Evolutionary conservation across 2,888 invertebrate genomes (phyloP).

Genomic region (Vandiemenella viatica): DNA sequence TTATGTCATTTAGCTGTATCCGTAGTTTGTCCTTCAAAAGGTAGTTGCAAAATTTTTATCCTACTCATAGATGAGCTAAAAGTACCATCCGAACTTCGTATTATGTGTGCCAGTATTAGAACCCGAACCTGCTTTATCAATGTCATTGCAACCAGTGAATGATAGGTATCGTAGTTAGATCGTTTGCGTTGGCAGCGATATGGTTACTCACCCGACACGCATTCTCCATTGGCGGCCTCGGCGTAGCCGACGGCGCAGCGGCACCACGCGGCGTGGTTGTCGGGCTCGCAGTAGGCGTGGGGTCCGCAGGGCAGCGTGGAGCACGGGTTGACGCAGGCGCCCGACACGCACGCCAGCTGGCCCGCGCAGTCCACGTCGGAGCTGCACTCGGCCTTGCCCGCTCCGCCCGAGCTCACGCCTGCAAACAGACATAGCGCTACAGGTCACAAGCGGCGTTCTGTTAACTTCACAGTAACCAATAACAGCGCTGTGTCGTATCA

Average conservation of each 20-base stretch:
- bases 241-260: conserved; percentile 69
- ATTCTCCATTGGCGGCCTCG: conserved; percentile 64
- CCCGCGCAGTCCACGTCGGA: conserved; percentile 64
- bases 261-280: conserved; percentile 79
- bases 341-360: conserved; percentile 61
- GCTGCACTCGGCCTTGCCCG: conserved; percentile 48
- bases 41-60: too few species aligned
- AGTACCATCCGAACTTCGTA: too few species aligned
- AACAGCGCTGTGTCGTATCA: too few species aligned
- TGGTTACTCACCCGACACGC: conserved; percentile 63
- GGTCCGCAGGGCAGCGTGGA: conserved; percentile 59
- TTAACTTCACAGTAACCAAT: too few species aligned
- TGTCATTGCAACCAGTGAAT: too few species aligned
- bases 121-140: too few species aligned
- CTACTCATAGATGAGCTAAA: too few species aligned
- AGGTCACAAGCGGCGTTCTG: neutral
- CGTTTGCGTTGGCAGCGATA: too few species aligned
- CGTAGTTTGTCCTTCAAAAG: too few species aligned
- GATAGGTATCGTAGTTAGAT: too few species aligned
- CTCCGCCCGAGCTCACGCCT: conserved; percentile 33
- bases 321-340: conserved; percentile 70
- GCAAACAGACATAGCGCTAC: conserved; percentile 6
- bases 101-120: too few species aligned
- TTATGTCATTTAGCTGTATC: too few species aligned
- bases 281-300: conserved; percentile 75